Percentiles rank a stretch among this genome's conserved stretches.
These are phyloP conservation scores for Girardinichthys multiradiatus DNA, from an alignment of 2,113 vertebrate species.

Conservation along the genomic window DNA sequence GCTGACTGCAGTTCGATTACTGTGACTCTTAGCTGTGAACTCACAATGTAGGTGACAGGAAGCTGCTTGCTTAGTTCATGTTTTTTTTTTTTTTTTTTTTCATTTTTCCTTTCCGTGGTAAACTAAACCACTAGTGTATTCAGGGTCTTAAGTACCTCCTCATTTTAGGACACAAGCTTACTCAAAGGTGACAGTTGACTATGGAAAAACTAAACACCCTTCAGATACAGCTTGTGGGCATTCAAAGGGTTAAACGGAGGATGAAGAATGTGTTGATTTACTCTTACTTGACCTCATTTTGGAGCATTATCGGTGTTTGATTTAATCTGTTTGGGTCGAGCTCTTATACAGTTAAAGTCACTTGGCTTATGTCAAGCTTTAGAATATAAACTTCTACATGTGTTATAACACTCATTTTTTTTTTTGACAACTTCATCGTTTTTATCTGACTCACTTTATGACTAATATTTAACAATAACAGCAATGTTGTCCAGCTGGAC, in stretches of 20 bases:
- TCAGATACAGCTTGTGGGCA: constrained; percentile 18
- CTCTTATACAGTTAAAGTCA: neutral
- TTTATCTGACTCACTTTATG: neutral
- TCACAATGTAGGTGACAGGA: constrained; percentile 70
- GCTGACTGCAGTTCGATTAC: constrained; percentile 42
- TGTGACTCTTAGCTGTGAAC: constrained; percentile 56
- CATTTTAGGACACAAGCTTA: constrained; percentile 35
- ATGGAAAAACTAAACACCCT: constrained; percentile 44
- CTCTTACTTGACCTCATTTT: constrained; percentile 22
- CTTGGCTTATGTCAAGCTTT: neutral
- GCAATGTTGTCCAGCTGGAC: neutral
- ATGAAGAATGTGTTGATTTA: neutral
- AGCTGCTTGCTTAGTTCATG: constrained; percentile 52
- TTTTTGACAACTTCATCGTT: neutral
- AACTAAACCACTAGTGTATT: constrained; percentile 45
- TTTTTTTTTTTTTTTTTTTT: constrained; percentile 20
- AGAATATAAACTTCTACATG: neutral
- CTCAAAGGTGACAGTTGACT: constrained; percentile 56
- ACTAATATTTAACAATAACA: constrained; percentile 10
- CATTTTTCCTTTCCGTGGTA: constrained; percentile 59
- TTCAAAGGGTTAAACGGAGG: constrained; percentile 9
- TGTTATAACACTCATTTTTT: neutral
- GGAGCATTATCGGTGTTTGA: constrained; percentile 7
- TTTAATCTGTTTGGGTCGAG: neutral
- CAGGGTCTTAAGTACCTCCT: constrained; percentile 28